Base-by-base conservation (phyloP, 2,888 invertebrate genomes). In the Mimumesa dahlbomi region DNA sequence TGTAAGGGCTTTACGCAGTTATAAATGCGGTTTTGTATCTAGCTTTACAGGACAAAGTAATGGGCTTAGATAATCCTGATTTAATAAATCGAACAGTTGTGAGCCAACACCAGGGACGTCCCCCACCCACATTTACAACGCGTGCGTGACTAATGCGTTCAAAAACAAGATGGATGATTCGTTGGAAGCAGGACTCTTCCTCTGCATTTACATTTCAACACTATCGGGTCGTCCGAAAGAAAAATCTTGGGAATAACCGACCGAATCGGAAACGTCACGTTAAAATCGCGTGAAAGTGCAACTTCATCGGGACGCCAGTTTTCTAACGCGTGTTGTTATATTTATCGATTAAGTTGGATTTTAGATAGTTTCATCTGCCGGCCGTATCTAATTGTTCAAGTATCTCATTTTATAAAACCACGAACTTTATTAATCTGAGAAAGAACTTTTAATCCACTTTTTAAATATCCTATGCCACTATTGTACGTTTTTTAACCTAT, bases 11-110 rank as follows among this genome's bases (percentile, higher is more conserved):
- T 83, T 77, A 75, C 73, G 68, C 79, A 78, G 79, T 79, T 83
- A 84, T 80, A 83, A 79, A 82, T 86, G 86, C 80, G 86, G 85
- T 86, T 87, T 85, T 86, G 85, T 84, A 84, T 84, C 84, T 81
- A 85, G 87, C 85, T 87, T 85, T 84, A 82, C 83, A 84, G 85
- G 83, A 85, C 86, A 85, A 86, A 85, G 84, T 85, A 84, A 85
- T 84, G 84, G 86, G 86, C 84, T 88, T 87, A 86, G 87, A 88
- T 89, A 89, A 89, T 89, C 89, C 89, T 86, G 89, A 89, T 89
- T 89, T 89, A 89, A 89, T 89, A 89, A 89, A 89, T 89, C 89
- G 88, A 88, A 89, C 89, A 89, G 88, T 89, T 89, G 89, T 83
- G 86, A 85, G 81, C 67, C 75, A 45, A 73, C 61, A 45, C 57